Evolutionary conservation across 2,113 vertebrate genomes (phyloP), one percentile per base, ranked within the genome.

Genomic region (Charadrius vociferus): DNA sequence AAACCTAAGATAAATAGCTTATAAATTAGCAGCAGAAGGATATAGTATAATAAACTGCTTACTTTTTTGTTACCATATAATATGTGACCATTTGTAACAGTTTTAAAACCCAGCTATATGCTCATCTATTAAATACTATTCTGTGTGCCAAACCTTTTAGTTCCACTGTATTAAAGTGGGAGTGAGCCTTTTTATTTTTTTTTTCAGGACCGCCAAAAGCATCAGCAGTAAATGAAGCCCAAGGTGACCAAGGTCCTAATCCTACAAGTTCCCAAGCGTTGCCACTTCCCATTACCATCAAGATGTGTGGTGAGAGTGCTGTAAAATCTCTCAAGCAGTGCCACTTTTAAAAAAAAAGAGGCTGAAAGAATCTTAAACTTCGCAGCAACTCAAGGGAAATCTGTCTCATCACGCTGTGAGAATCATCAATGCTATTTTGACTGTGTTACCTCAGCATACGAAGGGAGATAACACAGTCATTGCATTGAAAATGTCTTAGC

Each of bases 71-170:
- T 74, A 68, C 39, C 49, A 34, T 49, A 37, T 65, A 30, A n/a
- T 27, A 71, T 34, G 30, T 80, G 83, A 78, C 78, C 86, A 73
- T 92, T 95, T 92, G 63, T 53, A 95, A 22, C 68, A 90, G 91
- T 74, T 91, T 94, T 81, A 97, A 91, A 93, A 39, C 77, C 43
- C 36, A 81, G 77, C 85, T 96, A 96, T 45, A 43, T 47, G 88
- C 34, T 87, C 24, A 17, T 58, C 32, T 89, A 61, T 73, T 65
- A 95, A 89, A 91, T 30, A 56, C 78, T 43, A 82, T 74, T 95
- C 74, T 66, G 73, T 73, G 59, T 86, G 82, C 75, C 95, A 96
- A 96, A 78, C 39, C 39, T 96, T 91, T 83, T 82, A 95, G 92
- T 95, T 97, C 70, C 15, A 62, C 86, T 90, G 22, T 85, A 95